These are phyloP conservation scores for Octomys mimax DNA, from an alignment of 2,797 vertebrate species.

Conservation along the genomic window DNA sequence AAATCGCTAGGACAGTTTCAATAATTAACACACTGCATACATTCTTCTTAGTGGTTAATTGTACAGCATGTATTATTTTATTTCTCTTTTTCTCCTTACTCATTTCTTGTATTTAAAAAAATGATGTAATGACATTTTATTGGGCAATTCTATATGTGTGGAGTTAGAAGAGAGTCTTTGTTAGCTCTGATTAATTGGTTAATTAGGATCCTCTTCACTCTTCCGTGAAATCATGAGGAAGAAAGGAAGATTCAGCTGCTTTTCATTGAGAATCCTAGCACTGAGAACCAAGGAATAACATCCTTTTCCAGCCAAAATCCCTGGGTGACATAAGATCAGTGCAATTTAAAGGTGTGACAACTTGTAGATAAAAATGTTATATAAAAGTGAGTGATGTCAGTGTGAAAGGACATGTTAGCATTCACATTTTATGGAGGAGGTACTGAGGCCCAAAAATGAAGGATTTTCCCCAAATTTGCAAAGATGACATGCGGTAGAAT, in stretches of 20 bases:
- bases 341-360: conserved; percentile 60
- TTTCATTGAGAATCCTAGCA: conserved; percentile 29
- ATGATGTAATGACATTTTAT: not conserved
- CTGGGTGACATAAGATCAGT: conserved; percentile 24
- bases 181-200: not conserved
- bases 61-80: not conserved
- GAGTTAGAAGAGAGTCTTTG: not conserved
- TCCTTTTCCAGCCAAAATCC: conserved; percentile 25
- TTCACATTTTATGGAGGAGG: conserved; percentile 38
- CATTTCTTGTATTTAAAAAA: conserved; percentile 47
- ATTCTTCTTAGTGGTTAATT: no score
- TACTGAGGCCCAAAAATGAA: conserved; percentile 44
- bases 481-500: not conserved
- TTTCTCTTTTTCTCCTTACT: conserved; percentile 18
- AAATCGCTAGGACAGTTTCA: no score
- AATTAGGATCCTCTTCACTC: conserved; percentile 19
- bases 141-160: conserved; percentile 1
- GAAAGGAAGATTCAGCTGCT: conserved; percentile 30
- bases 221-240: conserved; percentile 28
- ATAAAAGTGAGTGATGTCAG: conserved; percentile 38
- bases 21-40: no score
- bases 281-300: conserved; percentile 47
- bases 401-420: conserved; percentile 50
- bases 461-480: conserved; percentile 22
- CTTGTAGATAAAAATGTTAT: conserved; percentile 50